Base-by-base conservation (phyloP, 2,797 vertebrate species). In the Microchirus variegatus region DNA sequence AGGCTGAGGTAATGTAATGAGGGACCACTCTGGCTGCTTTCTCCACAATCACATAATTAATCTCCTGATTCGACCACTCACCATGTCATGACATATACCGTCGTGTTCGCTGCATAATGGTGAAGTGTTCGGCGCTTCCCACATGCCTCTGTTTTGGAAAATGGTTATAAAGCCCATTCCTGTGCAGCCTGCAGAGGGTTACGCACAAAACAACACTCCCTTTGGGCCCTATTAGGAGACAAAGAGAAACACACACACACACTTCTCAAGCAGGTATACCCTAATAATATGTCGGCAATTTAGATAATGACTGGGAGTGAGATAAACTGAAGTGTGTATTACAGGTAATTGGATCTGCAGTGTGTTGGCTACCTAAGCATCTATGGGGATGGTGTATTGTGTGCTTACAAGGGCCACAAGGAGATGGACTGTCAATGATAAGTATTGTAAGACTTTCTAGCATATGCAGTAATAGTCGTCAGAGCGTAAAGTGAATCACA, bases 271-370 rank as follows among this genome's bases (percentile, higher is more conserved):
- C 83, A 87, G 88, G 90, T 90, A n/a, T n/a, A 87, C 77, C 89
- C 88, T 94, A 93, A 96, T 97, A 96, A 96, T 96, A 95, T 95
- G 95, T 95, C 88, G 87, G 94, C 95, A 96, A 96, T 99, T 96
- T 96, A 96, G 95, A 94, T 98, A 97, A 97, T 96, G 96, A 96
- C 95, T 94, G 91, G 95, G 93, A 94, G 95, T 94, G 96, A 97
- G 96, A 96, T 96, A 95, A 96, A 96, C 94, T 93, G 91, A 95
- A 96, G 94, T 94, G 95, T 94, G 95, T 94, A 93, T 96, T 95
- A 93, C 95, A 96, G 95, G 94, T 97, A 97, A 98, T 98, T 96
- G 95, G 95, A 94, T 93, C 93, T 93, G 78, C 88, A 83, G 89
- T 87, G 87, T 90, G 93, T 89, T 81, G 80, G 67, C 84, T 85